Evolutionary conservation across 2,797 vertebrate genomes (phyloP).

Genomic region (Streptopelia turtur): DNA sequence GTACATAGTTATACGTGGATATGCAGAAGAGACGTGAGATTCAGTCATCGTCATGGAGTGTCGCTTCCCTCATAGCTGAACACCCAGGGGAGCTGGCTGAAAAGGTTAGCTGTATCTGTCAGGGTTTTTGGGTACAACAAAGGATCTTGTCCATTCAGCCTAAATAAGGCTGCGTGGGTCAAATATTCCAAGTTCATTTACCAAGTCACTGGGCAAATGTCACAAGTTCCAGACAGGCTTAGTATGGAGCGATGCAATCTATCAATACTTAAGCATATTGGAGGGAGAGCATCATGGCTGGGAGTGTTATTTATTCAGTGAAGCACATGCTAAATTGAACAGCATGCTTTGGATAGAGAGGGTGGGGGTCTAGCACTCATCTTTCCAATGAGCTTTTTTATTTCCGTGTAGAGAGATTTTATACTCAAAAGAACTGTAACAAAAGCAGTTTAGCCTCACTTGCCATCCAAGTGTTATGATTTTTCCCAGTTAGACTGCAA

Average conservation of each 20-base stretch:
- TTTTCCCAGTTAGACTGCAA: background rate
- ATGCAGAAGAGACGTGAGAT: conserved; percentile 43
- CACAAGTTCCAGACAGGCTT: conserved; percentile 70
- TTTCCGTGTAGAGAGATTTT: conserved; percentile 31
- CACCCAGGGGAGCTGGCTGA: conserved; percentile 66
- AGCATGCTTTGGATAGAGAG: conserved; percentile 36
- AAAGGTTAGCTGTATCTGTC: conserved; percentile 77
- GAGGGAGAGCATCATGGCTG: conserved; percentile 45
- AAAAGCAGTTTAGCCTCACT: background rate
- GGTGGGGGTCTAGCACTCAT: conserved; percentile 16
- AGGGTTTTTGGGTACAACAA: conserved; percentile 73
- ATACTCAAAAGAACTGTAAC: conserved; percentile 30
- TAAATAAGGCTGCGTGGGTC: conserved; percentile 67
- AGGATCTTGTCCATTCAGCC: conserved; percentile 60
- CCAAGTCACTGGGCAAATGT: conserved; percentile 74
- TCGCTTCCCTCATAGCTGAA: conserved; percentile 2
- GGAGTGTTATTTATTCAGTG: conserved; percentile 64
- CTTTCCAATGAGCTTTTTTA: conserved; percentile 15
- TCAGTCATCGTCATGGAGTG: conserved; percentile 60
- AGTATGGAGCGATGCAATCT: conserved; percentile 42
- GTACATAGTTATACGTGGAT: background rate
- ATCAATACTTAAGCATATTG: conserved; percentile 75
- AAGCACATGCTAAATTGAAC: conserved; percentile 63
- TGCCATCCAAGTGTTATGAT: background rate
- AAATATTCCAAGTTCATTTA: conserved; percentile 76